Conservation (phyloP, 2,888 invertebrate species). For the Litoditis marina region DNA sequence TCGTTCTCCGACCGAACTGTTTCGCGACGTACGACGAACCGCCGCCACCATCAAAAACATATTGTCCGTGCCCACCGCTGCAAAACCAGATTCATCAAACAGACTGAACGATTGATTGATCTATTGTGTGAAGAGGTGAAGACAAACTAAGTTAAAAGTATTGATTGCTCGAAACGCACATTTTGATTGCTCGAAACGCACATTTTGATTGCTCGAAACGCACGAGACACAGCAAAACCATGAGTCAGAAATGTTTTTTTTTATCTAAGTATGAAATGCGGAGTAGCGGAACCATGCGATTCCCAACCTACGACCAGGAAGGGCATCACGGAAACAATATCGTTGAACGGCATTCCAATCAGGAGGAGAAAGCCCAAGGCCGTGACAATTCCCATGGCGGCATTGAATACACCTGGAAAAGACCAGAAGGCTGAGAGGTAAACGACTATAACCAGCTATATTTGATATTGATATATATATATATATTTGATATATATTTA, state of each 20-base stretch:
- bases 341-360: slow-evolving; percentile 85
- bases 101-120: too few species aligned
- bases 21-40: slow-evolving; percentile 78
- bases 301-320: slow-evolving; percentile 95
- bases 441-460: neutral
- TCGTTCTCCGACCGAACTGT: slow-evolving; percentile 65
- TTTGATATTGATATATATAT: too few species aligned
- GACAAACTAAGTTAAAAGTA: too few species aligned
- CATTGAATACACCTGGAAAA: slow-evolving; percentile 75
- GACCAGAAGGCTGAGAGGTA: too few species aligned
- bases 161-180: too few species aligned
- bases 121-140: too few species aligned
- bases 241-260: neutral
- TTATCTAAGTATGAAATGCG: neutral
- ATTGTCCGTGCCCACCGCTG: slow-evolving; percentile 92
- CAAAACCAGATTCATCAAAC: slow-evolving; percentile 24
- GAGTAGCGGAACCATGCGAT: slow-evolving; percentile 65
- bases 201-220: too few species aligned
- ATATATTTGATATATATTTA: neutral
- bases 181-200: too few species aligned
- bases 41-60: slow-evolving; percentile 93
- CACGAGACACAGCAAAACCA: neutral
- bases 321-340: slow-evolving; percentile 88
- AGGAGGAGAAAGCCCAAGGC: slow-evolving; percentile 87
- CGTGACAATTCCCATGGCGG: slow-evolving; percentile 83